Percentiles rank a stretch among this genome's conserved stretches.
Evolutionary conservation across 2,888 invertebrate species (phyloP).

Genomic region (Drosophila multiciliata): DNA sequence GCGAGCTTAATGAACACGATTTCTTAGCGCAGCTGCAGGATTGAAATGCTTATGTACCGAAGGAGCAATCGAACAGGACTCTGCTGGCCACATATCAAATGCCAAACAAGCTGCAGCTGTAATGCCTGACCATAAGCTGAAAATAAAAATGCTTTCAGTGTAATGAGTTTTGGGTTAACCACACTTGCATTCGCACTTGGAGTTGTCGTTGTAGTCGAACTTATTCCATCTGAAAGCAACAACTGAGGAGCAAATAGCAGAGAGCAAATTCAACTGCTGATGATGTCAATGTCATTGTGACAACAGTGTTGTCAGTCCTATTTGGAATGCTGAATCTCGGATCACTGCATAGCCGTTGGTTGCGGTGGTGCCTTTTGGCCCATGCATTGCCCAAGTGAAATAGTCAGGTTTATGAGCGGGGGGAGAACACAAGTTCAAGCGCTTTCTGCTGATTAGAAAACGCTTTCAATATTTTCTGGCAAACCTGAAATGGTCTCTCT

Average conservation of each 20-base stretch:
- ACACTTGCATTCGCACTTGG: conserved; percentile 14
- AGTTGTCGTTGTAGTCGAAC: background rate
- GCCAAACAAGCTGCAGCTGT: conserved; percentile 26
- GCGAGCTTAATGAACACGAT: conserved; percentile 17
- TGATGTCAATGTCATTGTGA: conserved; percentile 63
- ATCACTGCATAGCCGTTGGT: conserved; percentile 20
- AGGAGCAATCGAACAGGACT: conserved; percentile 24
- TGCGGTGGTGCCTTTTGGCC: conserved; percentile 43
- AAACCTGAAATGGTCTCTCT: conserved; percentile 22
- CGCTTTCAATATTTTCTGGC: conserved; percentile 62
- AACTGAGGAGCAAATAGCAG: conserved; percentile 34
- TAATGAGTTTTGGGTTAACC: conserved; percentile 63
- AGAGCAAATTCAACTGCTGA: conserved; percentile 51
- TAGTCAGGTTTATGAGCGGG: conserved; percentile 53
- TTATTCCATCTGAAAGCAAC: conserved; percentile 8
- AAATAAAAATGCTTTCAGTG: conserved; percentile 73
- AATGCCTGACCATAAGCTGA: conserved; percentile 29
- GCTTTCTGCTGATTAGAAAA: conserved; percentile 75
- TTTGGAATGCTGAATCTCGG: conserved; percentile 22
- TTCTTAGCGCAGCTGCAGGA: conserved; percentile 3
- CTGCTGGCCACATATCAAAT: conserved; percentile 25
- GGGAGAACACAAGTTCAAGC: conserved; percentile 36
- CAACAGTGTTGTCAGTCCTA: conserved; percentile 38
- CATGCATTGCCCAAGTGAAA: conserved; percentile 56
- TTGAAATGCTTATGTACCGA: conserved; percentile 19